phyloP scores from a whole-genome alignment of 2,113 vertebrate genomes.

The Irena cyanogastra region DNA sequence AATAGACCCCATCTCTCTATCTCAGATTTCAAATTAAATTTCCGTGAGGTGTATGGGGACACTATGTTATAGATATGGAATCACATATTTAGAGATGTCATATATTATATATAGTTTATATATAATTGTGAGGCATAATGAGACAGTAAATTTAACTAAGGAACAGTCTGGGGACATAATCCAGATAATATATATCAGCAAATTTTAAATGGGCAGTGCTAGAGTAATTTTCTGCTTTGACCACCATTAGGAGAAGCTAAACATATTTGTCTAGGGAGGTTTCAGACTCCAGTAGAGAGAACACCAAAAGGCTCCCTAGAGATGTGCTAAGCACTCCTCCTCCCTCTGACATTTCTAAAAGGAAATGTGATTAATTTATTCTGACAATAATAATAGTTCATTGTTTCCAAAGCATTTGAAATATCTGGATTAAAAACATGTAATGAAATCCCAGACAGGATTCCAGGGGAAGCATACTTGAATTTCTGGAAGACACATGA shows the following conservation, averaged over 20 bases:
- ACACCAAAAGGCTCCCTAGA: not conserved
- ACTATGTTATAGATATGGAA: not conserved
- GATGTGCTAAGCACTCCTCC: not conserved
- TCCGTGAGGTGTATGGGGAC: not conserved
- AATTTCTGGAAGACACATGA: conserved; percentile 1
- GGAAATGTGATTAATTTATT: not conserved
- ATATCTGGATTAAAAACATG: not conserved
- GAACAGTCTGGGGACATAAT: not conserved
- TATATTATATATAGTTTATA: not conserved
- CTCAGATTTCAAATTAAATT: not conserved
- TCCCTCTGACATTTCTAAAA: not conserved
- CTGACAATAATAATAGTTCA: not conserved
- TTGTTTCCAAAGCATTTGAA: conserved; percentile 33
- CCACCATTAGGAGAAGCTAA: not conserved
- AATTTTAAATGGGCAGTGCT: not conserved
- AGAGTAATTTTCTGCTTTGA: not conserved
- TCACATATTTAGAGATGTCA: not conserved
- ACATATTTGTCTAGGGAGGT: not conserved
- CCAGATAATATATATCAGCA: not conserved
- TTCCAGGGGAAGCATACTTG: not conserved
- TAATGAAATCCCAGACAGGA: not conserved
- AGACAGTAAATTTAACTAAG: not conserved
- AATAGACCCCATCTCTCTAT: not conserved
- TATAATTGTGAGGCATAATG: not conserved
- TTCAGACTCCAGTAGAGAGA: not conserved